Percentiles rank a stretch among this genome's conserved stretches.
These are phyloP conservation scores for Aeoliscus strigatus DNA, from an alignment of 2,797 vertebrate genomes.

Conservation along the genomic window DNA sequence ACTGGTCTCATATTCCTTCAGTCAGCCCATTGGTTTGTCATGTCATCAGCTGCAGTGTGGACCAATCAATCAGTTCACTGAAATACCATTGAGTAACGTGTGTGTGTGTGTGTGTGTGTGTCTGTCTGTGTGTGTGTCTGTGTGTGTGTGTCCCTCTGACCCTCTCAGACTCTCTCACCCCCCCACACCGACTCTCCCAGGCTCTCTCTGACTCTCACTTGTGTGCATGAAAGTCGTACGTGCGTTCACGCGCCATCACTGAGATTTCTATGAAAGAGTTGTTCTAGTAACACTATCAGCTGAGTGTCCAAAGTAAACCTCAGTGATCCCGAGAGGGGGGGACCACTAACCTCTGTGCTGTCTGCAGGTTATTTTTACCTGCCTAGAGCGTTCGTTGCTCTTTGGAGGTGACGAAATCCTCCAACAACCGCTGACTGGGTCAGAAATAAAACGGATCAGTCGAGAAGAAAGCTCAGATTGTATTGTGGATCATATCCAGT, in stretches of 20 bases:
- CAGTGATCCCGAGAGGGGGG: constrained; percentile 57
- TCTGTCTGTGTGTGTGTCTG: too few species aligned
- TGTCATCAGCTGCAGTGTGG: too few species aligned
- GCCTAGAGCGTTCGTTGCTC: constrained; percentile 25
- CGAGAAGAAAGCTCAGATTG: not conserved
- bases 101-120: too few species aligned
- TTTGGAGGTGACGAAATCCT: constrained; percentile 37
- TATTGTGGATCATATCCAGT: not conserved
- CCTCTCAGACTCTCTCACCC: too few species aligned
- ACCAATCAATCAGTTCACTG: too few species aligned
- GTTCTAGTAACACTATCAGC: constrained; percentile 66
- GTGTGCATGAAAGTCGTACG: not conserved
- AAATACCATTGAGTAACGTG: too few species aligned
- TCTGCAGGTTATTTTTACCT: constrained; percentile 64
- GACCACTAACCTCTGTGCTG: constrained; percentile 66
- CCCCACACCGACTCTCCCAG: too few species aligned
- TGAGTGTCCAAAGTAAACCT: constrained; percentile 54
- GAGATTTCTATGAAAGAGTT: constrained; percentile 60
- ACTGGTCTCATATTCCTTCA: too few species aligned
- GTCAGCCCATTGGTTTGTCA: too few species aligned
- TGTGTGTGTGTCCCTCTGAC: too few species aligned
- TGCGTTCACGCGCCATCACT: constrained; percentile 6
- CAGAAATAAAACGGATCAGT: constrained; percentile 1
- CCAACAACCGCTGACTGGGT: constrained; percentile 2
- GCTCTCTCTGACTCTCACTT: constrained; percentile 8